Evolutionary conservation across 35 echinoderm and acorn worm species (phyloP), one percentile per base, ranked within the genome.

Genomic region (Holothuria glaberrima): DNA sequence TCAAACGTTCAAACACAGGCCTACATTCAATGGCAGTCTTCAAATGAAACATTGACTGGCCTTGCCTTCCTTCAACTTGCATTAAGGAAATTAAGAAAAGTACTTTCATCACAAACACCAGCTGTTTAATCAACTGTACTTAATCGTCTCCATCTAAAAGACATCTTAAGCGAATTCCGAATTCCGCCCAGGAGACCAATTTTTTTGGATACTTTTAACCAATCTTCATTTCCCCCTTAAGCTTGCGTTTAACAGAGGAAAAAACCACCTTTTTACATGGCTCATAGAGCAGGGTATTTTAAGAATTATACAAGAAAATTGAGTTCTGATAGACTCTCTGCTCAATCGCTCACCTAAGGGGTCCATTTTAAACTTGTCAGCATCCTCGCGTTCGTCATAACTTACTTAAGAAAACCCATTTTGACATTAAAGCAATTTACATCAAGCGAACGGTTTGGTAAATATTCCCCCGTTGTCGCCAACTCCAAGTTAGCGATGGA

Each of bases 381-480:
- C 50, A 22, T 21, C 74, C 50, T 78, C 35, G 74, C 74, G 38
- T 78, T 78, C 44, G 35, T 48, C 50, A 78, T 78, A 78, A 78
- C 74, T 78, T 78, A 78, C 50, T 78, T 78, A 78, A 48, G 74
- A 48, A 78, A 48, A 78, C 38, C 74, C 74, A 25, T 78, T 78
- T 78, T 78, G 74, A 78, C 74, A 78, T 78, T 78, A 78, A 48
- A 78, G 74, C 74, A 78, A 78, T 78, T 78, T 78, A 78, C 74
- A 78, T 78, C 74, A 78, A 78, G 74, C 16, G 74, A 78, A 48
- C 41, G 74, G 50, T 78, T 78, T 35, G 36, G 74, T 78, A 78
- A 78, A 78, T 78, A 78, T 48, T 41, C 50, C 50, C 50, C 50
- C 50, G 50, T 54, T 54, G 50, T 54, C 50, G 50, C 9, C 50